phyloP scores from a whole-genome alignment of 2,797 vertebrate species.

The Acanthurus lineatus region DNA sequence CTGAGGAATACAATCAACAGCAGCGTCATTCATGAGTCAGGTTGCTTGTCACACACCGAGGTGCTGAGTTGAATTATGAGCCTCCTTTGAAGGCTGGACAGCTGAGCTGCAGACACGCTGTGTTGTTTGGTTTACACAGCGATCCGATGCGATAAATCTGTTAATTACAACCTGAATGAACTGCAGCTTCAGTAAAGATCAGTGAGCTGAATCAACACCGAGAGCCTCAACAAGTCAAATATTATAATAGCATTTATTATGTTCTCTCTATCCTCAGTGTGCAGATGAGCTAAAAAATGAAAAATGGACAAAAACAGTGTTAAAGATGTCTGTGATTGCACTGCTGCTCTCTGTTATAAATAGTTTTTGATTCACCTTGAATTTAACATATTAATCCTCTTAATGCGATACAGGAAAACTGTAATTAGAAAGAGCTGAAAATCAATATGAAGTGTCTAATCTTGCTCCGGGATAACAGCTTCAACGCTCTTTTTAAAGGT shows the following conservation, averaged over 20 bases:
- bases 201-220: not conserved
- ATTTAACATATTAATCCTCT: not conserved
- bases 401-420: not conserved
- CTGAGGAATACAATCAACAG: conserved; percentile 59
- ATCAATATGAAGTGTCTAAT: not conserved
- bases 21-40: conserved; percentile 31
- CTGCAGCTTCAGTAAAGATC: not conserved
- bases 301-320: not conserved
- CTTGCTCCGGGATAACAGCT: not conserved
- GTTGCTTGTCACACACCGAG: conserved; percentile 3
- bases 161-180: not conserved
- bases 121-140: not conserved
- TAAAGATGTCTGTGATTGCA: too few species aligned
- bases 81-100: not conserved
- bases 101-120: not conserved
- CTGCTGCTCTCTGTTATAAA: too few species aligned
- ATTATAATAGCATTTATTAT: not conserved
- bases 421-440: not conserved
- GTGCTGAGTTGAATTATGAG: conserved; percentile 5
- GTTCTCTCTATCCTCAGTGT: not conserved
- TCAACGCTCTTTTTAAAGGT: not conserved
- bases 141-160: not conserved
- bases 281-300: not conserved
- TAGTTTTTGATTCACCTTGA: too few species aligned
- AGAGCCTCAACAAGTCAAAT: not conserved